Conservation (phyloP, 92 coral and sea anemone genomes). For the Heliopora coerulea region DNA sequence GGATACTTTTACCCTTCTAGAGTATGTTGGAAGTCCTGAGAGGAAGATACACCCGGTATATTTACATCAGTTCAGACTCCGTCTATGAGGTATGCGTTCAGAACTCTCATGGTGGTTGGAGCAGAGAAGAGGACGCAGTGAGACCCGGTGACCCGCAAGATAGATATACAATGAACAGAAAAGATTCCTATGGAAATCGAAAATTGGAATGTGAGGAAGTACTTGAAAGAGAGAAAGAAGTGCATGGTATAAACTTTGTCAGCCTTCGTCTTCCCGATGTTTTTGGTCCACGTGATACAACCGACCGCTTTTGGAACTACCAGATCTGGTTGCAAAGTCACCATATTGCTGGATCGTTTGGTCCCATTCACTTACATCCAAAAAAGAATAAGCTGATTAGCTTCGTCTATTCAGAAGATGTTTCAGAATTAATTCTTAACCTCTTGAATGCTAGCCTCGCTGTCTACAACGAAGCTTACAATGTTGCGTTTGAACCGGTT, state of each 20-base stretch:
- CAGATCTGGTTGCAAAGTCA: slow-evolving; percentile 84
- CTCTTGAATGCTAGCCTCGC: slow-evolving; percentile 49
- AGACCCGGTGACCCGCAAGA: slow-evolving; percentile 67
- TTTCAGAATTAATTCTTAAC: slow-evolving; percentile 57
- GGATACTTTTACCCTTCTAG: no score
- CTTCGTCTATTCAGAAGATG: slow-evolving; percentile 73
- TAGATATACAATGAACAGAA: slow-evolving; percentile 51
- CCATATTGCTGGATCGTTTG: slow-evolving; percentile 56
- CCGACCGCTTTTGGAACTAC: slow-evolving; percentile 90
- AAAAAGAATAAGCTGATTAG: slow-evolving; percentile 68
- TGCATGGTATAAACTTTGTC: slow-evolving; percentile 56
- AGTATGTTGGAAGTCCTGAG: slow-evolving; percentile 64
- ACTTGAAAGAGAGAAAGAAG: slow-evolving; percentile 60
- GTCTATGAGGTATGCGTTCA: slow-evolving; percentile 88
- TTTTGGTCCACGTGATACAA: slow-evolving; percentile 94
- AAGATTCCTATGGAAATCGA: slow-evolving; percentile 76
- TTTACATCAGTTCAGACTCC: slow-evolving; percentile 86
- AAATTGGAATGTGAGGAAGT: slow-evolving; percentile 84
- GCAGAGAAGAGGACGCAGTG: slow-evolving; percentile 81
- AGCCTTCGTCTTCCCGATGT: slow-evolving; percentile 92
- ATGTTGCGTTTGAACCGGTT: slow-evolving; percentile 78
- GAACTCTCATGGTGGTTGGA: slow-evolving; percentile 74
- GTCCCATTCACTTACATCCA: slow-evolving; percentile 67
- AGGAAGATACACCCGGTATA: slow-evolving; percentile 64
- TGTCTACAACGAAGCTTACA: slow-evolving; percentile 70